A percentile compares a stretch with the other conserved stretches of the same genome.
phyloP scores from a whole-genome alignment of 2,113 vertebrate genomes.

The Glareola pratincola region DNA sequence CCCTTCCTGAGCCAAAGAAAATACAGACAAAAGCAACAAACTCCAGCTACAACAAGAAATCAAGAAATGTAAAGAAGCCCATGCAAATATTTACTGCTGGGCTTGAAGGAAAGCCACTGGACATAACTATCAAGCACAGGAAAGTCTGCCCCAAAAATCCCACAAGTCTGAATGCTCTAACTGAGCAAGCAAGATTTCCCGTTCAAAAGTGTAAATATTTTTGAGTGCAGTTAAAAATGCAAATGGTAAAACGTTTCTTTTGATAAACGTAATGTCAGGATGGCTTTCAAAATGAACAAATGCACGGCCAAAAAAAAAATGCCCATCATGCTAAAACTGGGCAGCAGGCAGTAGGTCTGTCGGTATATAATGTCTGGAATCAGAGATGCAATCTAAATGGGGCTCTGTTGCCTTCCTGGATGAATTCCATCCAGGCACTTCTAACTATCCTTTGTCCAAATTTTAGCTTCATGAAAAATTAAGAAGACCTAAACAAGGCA shows the following conservation, averaged over 20 bases:
- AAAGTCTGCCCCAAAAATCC: neutral
- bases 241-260: neutral
- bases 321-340: neutral
- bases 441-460: neutral
- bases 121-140: neutral
- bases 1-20: neutral
- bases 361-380: neutral
- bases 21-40: neutral
- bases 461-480: neutral
- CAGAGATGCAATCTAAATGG: neutral
- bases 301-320: neutral
- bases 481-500: neutral
- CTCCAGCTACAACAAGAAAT: neutral
- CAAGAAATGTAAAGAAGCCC: conserved; percentile 2
- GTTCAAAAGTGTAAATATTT: neutral
- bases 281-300: neutral
- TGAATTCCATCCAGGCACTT: neutral
- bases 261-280: neutral
- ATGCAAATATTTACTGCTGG: neutral
- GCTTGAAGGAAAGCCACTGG: neutral
- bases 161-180: neutral
- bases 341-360: neutral
- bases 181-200: neutral
- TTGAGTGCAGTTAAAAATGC: neutral
- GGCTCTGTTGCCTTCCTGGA: neutral